Base-by-base conservation (phyloP, 2,113 vertebrate species). In the Steatornis caripensis region DNA sequence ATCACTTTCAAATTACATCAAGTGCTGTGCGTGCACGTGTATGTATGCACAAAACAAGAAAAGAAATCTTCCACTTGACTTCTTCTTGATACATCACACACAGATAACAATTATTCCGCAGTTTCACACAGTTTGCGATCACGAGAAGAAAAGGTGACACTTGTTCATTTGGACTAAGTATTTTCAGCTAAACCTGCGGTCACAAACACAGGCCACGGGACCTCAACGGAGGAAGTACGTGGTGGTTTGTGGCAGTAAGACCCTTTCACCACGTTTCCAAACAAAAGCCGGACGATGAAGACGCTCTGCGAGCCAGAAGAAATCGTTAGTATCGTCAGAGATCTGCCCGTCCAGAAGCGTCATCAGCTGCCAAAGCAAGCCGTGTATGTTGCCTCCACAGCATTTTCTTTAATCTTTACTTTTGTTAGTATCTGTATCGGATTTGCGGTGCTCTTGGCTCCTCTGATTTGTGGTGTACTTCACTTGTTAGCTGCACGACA, bases 331-430 rank as follows among this genome's bases (percentile, higher is more conserved):
- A 11, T 43, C 18, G 22, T 30, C 46, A 48, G 20, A 55, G 29
- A 8, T 34, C 34, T 37, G 29, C 32, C 17, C 10, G n/a, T 46
- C 20, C 45, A 36, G 29, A 53, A 24, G 17, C 1, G 8, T 2
- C 18, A 5, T 5, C 39, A 46, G 36, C 45, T 32, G 37, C n/a
- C 54, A 39, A 41, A 45, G 24, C 15, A 72, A 49, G 29, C 18
- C 1, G 1, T 7, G 8, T 55, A 27, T 3, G 4, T 24, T n/a
- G 41, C 32, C 30, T 62, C 43, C 22, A 41, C 30, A 9, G 11
- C 21, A 51, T 32, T 55, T 69, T 17, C 29, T 69, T 68, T 34
- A 2, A 16, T 29, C n/a, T 45, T 62, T 17, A 7, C 2, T n/a
- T 87, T 70, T 78, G n/a, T 43, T 20, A 37, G 10, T 45, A 54